phyloP scores from a whole-genome alignment of 1,140 invertebrate species.

The Mycetomoellerius zeteki region DNA sequence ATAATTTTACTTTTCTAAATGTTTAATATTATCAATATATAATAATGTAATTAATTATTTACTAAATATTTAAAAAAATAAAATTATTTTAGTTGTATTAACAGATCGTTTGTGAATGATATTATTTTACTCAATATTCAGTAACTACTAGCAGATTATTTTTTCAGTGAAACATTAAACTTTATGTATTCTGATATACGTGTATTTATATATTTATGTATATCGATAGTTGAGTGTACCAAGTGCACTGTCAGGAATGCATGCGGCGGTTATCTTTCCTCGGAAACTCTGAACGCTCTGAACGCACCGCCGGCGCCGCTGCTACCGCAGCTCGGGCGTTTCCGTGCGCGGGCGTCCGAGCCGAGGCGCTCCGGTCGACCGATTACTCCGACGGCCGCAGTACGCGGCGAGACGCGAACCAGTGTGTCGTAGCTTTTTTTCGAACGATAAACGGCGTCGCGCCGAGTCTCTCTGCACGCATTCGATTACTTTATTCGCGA shows the following conservation, averaged over 20 bases:
- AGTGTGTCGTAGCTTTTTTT: conserved; percentile 73
- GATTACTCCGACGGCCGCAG: conserved; percentile 72
- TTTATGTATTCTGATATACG: background rate
- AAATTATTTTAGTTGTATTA: no score
- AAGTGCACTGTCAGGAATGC: background rate
- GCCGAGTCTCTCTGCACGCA: background rate
- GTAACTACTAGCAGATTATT: no score
- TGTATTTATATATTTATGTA: background rate
- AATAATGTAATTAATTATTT: no score
- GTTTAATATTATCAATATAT: no score
- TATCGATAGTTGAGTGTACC: background rate
- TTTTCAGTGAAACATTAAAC: no score
- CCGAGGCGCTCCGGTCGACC: conserved; percentile 71
- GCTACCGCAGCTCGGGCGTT: conserved; percentile 50
- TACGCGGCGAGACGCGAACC: conserved; percentile 78
- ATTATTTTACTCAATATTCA: no score
- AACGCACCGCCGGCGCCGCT: background rate
- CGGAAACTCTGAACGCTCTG: conserved; percentile 1
- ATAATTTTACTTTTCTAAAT: no score
- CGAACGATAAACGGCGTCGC: conserved; percentile 4
- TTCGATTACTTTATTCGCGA: background rate
- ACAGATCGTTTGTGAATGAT: no score
- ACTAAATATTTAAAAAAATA: no score
- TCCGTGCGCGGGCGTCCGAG: conserved; percentile 67
- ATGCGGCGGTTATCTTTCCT: conserved; percentile 17